Evolutionary conservation across 2,797 vertebrate species (phyloP), one percentile per base, ranked within the genome.

Genomic region (Cercopithecus hamlyni): DNA sequence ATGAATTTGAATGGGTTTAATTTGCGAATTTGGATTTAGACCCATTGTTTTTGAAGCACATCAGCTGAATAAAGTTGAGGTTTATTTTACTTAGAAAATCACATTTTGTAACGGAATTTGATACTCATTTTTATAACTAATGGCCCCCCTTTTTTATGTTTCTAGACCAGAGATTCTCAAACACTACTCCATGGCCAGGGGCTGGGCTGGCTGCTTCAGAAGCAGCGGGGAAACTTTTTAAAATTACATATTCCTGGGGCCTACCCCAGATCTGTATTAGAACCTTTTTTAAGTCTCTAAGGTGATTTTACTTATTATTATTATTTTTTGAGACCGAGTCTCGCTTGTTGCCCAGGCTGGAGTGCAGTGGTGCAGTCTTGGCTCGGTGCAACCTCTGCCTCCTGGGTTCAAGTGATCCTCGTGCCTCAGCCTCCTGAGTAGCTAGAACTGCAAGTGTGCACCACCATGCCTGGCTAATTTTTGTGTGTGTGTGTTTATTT

Each of bases 11-110:
- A 36, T 72, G 58, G 57, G 30, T 90, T 95, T 97, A 15, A 83
- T 86, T 86, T 57, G 67, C 58, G 90, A 12, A 91, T 83, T 90
- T 94, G 77, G 24, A 82, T 88, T 92, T 73, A 81, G 0, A 22
- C 24, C 57, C 30, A 50, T 64, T 94, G 85, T 96, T 92, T 94
- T 79, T 52, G 75, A 88, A 95, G 90, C 48, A 89, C n/a, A 41
- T 87, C 64, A 83, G 61, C 67, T 92, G 30, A 97, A 97, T 97
- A 98, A 97, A 98, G 61, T 96, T 97, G 89, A 92, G 30, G 70
- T 95, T 95, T 97, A 93, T 93, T 94, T 97, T 97, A 86, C 72
- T 92, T 94, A 97, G 90, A 88, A 97, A 97, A 88, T 64, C 52
- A 43, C 43, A 41, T 87, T 92, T 95, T 96, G n/a, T 89, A 89